Evolutionary conservation across 2,113 vertebrate species (phyloP), one percentile per base, ranked within the genome.

Genomic region (Lagopus leucura): DNA sequence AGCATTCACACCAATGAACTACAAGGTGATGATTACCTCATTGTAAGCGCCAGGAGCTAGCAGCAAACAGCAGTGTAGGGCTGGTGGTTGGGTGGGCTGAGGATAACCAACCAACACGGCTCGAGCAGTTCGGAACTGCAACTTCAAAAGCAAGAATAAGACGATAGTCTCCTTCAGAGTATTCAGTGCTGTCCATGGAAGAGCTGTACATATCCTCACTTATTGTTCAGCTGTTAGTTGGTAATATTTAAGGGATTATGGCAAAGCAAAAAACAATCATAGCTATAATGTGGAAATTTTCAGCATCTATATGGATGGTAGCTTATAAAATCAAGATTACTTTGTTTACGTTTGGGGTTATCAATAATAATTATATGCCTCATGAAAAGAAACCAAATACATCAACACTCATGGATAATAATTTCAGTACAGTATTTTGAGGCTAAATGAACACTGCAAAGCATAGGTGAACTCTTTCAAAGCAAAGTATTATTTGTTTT

Each of bases 21-120:
- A 82, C 92, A 89, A 92, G 93, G 97, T 97, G 90, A 94, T 93
- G 95, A 97, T 97, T 92, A 96, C 90, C 96, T 90, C 95, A 90
- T 94, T 89, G 95, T 92, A 57, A 97, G 84, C 25, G 79, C 90
- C 52, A 61, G 42, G 88, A 86, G 86, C 57, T 34, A 75, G 76
- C 55, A 72, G 10, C 66, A 48, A 5, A 2, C 48, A 11, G 84
- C 67, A 36, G 58, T 11, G n/a, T 19, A 8, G 58, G 36, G 36
- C 85, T 70, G 55, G 13, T 83, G 71, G 74, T 74, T 77, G 89
- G 85, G 73, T 91, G 86, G 72, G 63, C 82, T 84, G 86, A 5
- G 60, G 86, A 82, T 34, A 69, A 67, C 80, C 74, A 82, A 14
- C 1, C 10, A 34, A 75, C 63, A 61, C 85, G 80, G 43, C 82